Percentiles rank a stretch among this genome's conserved stretches.
Evolutionary conservation across 2,888 invertebrate species (phyloP).

Genomic region (Julus scandinavius): DNA sequence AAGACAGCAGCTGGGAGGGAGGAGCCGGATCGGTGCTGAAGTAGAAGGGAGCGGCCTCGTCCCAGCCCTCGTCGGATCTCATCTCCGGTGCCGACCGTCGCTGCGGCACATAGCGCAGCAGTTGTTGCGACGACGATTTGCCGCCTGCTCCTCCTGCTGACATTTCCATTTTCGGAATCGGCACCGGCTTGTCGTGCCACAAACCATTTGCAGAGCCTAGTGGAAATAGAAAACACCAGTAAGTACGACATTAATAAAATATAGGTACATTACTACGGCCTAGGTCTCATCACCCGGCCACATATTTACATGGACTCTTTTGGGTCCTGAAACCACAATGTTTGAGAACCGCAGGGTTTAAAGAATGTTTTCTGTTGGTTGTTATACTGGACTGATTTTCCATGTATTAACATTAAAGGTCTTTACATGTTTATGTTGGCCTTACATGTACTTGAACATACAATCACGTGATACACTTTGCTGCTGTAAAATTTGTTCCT

Average conservation of each 20-base stretch:
- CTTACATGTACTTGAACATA: too few species aligned
- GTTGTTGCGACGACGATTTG: not conserved
- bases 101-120: not conserved
- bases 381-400: too few species aligned
- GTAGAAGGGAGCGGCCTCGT: conserved; percentile 15
- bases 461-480: too few species aligned
- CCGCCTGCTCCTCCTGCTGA: not conserved
- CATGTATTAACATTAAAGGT: too few species aligned
- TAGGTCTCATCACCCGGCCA: too few species aligned
- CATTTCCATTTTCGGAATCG: not conserved
- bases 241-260: not conserved
- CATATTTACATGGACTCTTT: too few species aligned
- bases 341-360: too few species aligned
- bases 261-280: too few species aligned
- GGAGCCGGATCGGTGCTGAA: not conserved
- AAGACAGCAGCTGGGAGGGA: not conserved
- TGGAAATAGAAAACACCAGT: not conserved
- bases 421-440: too few species aligned
- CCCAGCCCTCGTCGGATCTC: not conserved
- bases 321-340: too few species aligned
- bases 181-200: conserved; percentile 46
- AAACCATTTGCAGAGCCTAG: not conserved
- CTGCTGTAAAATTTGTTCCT: too few species aligned
- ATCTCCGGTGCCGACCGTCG: not conserved
- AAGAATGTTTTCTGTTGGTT: too few species aligned